Base-by-base conservation (phyloP, 2,888 invertebrate genomes). In the Eupsilia transversa region DNA sequence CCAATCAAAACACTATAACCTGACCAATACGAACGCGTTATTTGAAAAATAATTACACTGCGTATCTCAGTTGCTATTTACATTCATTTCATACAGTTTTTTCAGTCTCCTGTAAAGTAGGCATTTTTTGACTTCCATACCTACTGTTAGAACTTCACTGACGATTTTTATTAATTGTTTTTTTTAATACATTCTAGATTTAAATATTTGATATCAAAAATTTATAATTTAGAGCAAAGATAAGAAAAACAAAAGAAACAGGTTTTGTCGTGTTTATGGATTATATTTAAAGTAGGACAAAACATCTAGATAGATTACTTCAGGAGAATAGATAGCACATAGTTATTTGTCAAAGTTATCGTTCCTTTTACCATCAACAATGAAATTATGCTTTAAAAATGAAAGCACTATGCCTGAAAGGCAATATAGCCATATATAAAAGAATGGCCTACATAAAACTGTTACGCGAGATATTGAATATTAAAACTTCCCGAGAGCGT, bases 381-480 rank as follows among this genome's bases (percentile, higher is more conserved):
- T 78, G n/a, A 77, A 77, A 77, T 67, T 76, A 73, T 73, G 61
- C 66, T 59, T 82, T 82, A 80, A 85, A 80, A 80, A 78, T 82
- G 46, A 74, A 72, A 83, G 72, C 80, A 73, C 76, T 77, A 69
- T 74, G 76, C 77, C 78, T 77, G 72, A 78, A 70, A 77, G 64
- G 72, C 66, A 78, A 73, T 81, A 76, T 57, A 30, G 56, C 60
- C 71, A 46, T 77, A 75, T 65, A 82, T 75, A 80, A 69, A 30
- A 78, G 70, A 73, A 77, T 78, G 68, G 59, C 68, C 56, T 57
- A 82, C 80, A 89, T 90, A 89, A 89, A 89, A 84, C 86, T 85
- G 86, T 88, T 81, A 87, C 83, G 84, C 88, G 85, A 79, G 84
- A 91, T 89, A 90, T 90, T 90, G 89, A 89, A 90, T 90, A 90